Conservation (phyloP, 2,888 invertebrate genomes). For the Stictocephala bisonia region DNA sequence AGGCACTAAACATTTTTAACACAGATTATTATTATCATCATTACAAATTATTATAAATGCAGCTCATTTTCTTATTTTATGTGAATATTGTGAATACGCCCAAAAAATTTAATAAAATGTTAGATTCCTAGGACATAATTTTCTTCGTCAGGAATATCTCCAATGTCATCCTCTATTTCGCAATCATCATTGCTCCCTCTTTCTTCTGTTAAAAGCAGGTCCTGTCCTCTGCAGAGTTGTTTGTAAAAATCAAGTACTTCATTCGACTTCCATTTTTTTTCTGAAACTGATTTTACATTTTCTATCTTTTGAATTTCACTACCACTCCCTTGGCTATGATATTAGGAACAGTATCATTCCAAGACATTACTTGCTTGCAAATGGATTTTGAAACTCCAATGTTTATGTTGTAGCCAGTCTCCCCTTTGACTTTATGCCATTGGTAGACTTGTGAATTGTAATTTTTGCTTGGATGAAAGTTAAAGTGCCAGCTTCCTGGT, state of each 20-base stretch:
- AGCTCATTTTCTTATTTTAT: too few species aligned
- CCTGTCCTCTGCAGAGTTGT: background rate
- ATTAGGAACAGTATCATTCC: background rate
- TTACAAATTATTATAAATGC: background rate
- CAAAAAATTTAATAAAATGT: too few species aligned
- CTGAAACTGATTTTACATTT: background rate
- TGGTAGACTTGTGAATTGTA: background rate
- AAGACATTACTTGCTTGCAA: background rate
- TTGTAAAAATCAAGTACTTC: background rate
- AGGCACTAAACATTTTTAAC: background rate
- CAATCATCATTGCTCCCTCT: background rate
- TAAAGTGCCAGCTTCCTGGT: background rate
- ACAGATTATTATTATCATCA: background rate
- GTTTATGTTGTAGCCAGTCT: background rate
- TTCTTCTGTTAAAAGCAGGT: background rate
- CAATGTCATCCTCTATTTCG: too few species aligned
- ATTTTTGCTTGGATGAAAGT: background rate
- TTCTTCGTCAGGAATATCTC: background rate
- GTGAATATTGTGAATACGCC: too few species aligned
- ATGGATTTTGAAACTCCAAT: background rate
- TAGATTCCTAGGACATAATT: too few species aligned
- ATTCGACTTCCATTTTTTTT: background rate
- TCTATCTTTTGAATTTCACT: background rate
- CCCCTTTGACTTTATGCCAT: background rate
- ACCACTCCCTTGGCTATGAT: background rate